phyloP scores from a whole-genome alignment of 2,888 invertebrate species.

The Mesorhabditis spiculigera region DNA sequence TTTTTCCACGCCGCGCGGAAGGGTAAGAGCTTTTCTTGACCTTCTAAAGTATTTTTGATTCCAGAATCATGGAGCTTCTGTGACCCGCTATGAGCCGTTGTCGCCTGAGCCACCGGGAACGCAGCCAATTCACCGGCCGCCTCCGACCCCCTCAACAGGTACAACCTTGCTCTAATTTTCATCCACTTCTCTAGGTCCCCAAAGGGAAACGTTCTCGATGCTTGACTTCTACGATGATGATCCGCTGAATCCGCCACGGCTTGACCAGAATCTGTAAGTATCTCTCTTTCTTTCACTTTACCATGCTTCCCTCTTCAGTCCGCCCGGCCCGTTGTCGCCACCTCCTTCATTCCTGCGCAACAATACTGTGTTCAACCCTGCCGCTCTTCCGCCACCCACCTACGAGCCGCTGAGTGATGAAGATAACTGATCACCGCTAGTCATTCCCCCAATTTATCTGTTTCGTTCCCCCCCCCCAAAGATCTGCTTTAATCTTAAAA shows the following conservation, averaged over 20 bases:
- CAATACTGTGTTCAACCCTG: not conserved
- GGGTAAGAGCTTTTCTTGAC: not conserved
- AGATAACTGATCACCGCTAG: not conserved
- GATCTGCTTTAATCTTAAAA: no score
- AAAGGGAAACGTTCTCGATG: not conserved
- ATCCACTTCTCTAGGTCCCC: not conserved
- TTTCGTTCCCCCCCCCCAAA: not conserved
- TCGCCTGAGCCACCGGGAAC: not conserved
- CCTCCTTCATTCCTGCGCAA: not conserved
- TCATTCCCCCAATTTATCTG: not conserved
- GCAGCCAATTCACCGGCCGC: not conserved
- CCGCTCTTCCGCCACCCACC: not conserved
- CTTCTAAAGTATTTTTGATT: no score
- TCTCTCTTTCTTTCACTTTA: not conserved
- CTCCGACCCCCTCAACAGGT: not conserved
- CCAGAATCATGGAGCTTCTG: no score
- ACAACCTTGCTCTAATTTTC: no score
- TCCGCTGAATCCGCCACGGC: not conserved
- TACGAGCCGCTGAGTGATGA: slow-evolving; percentile 5
- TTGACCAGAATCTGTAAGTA: not conserved
- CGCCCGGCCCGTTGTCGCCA: slow-evolving; percentile 3
- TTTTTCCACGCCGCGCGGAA: not conserved
- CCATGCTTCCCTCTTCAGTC: not conserved
- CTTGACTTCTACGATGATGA: not conserved
- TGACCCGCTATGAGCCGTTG: not conserved